Conservation (phyloP, 1,140 invertebrate genomes). For the Heliconius himera region DNA sequence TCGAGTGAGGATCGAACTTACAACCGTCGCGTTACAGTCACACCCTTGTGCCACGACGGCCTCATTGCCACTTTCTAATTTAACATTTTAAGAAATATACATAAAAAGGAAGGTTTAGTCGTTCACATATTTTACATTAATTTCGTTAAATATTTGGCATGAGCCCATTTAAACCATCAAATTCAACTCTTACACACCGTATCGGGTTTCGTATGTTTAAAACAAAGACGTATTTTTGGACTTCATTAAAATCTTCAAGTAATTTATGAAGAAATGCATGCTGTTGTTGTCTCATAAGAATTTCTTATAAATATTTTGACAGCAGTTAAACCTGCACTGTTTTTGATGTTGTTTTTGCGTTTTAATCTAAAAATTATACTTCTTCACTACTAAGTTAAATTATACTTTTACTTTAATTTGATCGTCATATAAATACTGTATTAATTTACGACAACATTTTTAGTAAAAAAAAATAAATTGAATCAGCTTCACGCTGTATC, state of each 20-base stretch:
- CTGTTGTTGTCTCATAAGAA: not conserved
- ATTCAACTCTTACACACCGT: not conserved
- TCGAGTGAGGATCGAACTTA: no score
- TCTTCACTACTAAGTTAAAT: no score
- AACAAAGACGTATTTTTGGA: constrained; percentile 8
- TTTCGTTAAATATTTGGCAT: not conserved
- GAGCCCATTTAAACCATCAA: not conserved
- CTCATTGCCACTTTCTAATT: not conserved
- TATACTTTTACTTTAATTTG: no score
- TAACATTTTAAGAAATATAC: not conserved
- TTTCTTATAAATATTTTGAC: not conserved
- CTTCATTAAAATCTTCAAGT: not conserved
- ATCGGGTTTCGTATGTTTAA: not conserved
- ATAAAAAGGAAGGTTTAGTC: not conserved
- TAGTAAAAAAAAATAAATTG: no score
- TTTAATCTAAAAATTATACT: no score
- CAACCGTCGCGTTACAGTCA: no score
- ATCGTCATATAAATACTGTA: no score
- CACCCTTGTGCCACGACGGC: not conserved
- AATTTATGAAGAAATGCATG: not conserved
- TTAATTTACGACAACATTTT: no score
- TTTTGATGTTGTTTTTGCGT: no score
- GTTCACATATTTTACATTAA: not conserved
- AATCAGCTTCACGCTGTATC: no score
- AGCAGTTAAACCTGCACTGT: not conserved